phyloP scores from a whole-genome alignment of 2,888 invertebrate species.

The Caenorhabditis sp. region DNA sequence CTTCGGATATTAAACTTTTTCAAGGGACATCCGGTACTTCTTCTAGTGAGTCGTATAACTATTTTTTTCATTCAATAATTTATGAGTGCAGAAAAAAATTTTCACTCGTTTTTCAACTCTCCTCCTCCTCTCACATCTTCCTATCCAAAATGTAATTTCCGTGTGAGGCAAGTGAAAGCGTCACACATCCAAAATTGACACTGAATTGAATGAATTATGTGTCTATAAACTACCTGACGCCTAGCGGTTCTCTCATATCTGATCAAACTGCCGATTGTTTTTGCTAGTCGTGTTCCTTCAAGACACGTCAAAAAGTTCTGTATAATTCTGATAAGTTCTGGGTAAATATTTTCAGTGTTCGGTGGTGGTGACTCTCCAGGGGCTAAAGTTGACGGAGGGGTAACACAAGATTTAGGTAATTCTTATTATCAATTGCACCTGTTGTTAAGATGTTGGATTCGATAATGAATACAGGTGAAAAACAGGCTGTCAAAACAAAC shows the following conservation, averaged over 20 bases:
- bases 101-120: slow-evolving; percentile 25
- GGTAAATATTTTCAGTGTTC: slow-evolving; percentile 29
- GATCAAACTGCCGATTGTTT: slow-evolving; percentile 26
- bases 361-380: not conserved
- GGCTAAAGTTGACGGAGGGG: not conserved
- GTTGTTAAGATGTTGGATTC: slow-evolving; percentile 3
- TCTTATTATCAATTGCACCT: slow-evolving; percentile 51
- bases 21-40: slow-evolving; percentile 24
- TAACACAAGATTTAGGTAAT: not conserved
- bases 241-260: slow-evolving; percentile 22
- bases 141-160: slow-evolving; percentile 52
- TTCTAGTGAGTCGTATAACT: not conserved
- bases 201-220: slow-evolving; percentile 50
- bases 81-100: slow-evolving; percentile 49
- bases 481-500: no score
- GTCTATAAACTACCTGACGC: slow-evolving; percentile 42
- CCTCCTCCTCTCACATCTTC: slow-evolving; percentile 5
- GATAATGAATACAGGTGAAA: slow-evolving; percentile 31
- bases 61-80: slow-evolving; percentile 48
- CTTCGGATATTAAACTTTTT: slow-evolving; percentile 61
- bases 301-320: not conserved
- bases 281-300: not conserved
- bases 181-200: slow-evolving; percentile 35
- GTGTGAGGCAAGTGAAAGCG: slow-evolving; percentile 32
- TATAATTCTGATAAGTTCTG: not conserved